Evolutionary conservation across 2,113 vertebrate species (phyloP).

Genomic region (Xiphophorus hellerii): DNA sequence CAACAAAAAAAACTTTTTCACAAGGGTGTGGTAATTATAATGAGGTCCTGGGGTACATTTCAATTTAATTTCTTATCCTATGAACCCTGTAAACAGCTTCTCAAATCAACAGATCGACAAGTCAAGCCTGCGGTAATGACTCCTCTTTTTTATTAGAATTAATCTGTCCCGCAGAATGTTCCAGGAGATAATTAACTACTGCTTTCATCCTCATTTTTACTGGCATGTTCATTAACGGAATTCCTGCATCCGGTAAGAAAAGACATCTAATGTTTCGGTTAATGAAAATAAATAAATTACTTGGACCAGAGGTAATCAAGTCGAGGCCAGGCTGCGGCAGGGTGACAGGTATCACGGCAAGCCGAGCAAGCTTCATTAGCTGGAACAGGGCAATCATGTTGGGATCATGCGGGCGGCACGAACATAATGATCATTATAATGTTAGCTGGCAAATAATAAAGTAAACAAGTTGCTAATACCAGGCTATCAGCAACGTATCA

Average conservation of each 20-base stretch:
- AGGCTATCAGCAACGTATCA: slow-evolving; percentile 14
- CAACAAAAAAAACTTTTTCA: slow-evolving; percentile 7
- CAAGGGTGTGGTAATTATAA: slow-evolving; percentile 29
- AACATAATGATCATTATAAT: slow-evolving; percentile 50
- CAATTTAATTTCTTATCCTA: slow-evolving; percentile 53
- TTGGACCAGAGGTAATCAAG: slow-evolving; percentile 50
- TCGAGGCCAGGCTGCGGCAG: slow-evolving; percentile 41
- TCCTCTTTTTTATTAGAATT: slow-evolving; percentile 58
- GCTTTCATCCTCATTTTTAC: slow-evolving; percentile 76
- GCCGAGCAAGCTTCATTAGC: slow-evolving; percentile 53
- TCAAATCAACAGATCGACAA: slow-evolving; percentile 69
- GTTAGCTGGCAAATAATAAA: slow-evolving; percentile 44
- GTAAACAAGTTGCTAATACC: slow-evolving; percentile 42
- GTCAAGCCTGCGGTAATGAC: slow-evolving; percentile 60
- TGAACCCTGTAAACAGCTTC: slow-evolving; percentile 66
- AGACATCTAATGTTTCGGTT: slow-evolving; percentile 65
- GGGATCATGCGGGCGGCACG: slow-evolving; percentile 44
- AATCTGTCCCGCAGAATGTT: slow-evolving; percentile 71
- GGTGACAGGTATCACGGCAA: slow-evolving; percentile 42
- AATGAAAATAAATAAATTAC: slow-evolving; percentile 73
- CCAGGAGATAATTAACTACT: slow-evolving; percentile 76
- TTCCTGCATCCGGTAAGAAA: slow-evolving; percentile 55
- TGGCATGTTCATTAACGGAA: slow-evolving; percentile 76
- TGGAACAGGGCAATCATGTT: slow-evolving; percentile 47
- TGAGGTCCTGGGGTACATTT: slow-evolving; percentile 58